A percentile compares a stretch with the other conserved stretches of the same genome.
Evolutionary conservation across 2,888 invertebrate species (phyloP).

Genomic region (Leistus spinibarbis): DNA sequence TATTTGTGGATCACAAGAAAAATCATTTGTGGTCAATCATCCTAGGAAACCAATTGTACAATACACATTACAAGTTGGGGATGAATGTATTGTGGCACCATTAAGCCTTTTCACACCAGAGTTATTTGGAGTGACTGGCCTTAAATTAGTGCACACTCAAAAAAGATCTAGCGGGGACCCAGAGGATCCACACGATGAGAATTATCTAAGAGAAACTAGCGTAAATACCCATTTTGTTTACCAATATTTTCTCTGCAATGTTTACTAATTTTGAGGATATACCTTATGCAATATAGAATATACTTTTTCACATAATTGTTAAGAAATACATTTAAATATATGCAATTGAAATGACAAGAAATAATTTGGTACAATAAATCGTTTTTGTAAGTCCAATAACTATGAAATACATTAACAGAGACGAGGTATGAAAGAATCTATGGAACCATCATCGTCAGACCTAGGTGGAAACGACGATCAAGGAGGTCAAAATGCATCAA

Average conservation of each 20-base stretch:
- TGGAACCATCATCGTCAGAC: conserved; percentile 59
- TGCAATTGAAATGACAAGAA: no score
- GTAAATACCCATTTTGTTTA: conserved; percentile 53
- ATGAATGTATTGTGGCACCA: conserved; percentile 92
- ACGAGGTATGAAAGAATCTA: conserved; percentile 65
- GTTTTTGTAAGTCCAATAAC: not conserved
- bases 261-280: no score
- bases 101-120: conserved; percentile 88
- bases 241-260: not conserved
- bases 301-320: no score
- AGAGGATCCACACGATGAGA: conserved; percentile 93
- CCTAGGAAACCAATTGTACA: conserved; percentile 70
- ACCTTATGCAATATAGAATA: no score
- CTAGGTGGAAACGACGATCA: conserved; percentile 58
- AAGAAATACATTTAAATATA: no score
- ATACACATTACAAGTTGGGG: conserved; percentile 83
- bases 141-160: conserved; percentile 75
- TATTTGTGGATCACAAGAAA: conserved; percentile 86
- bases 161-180: conserved; percentile 76
- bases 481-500: conserved; percentile 57
- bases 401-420: conserved; percentile 52
- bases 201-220: conserved; percentile 88
- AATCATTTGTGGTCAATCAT: conserved; percentile 75
- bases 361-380: not conserved
- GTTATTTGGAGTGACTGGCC: conserved; percentile 82